A percentile compares a stretch with the other conserved stretches of the same genome.
phyloP scores from a whole-genome alignment of 2,888 invertebrate genomes.

The Tricholauxania praeusta region DNA sequence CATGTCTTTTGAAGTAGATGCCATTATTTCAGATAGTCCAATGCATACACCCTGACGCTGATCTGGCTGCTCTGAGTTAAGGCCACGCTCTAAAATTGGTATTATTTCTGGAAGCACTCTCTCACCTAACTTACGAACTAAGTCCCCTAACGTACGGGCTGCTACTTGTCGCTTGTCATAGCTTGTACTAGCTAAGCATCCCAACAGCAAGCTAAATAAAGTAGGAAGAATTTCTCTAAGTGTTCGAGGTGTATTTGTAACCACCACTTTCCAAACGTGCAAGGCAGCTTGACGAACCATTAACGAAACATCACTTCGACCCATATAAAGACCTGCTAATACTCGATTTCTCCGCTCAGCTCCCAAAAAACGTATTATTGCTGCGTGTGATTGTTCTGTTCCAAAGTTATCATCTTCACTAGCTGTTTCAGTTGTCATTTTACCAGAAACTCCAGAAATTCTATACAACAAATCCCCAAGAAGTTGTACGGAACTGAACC shows the following conservation, averaged over 20 bases:
- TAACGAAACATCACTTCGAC: conserved; percentile 94
- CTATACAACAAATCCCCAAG: conserved; percentile 95
- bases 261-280: conserved; percentile 99
- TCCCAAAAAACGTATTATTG: conserved; percentile 90
- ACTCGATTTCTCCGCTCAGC: conserved; percentile 92
- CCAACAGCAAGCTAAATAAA: conserved; percentile 89
- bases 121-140: conserved; percentile 97
- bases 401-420: conserved; percentile 99
- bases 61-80: conserved; percentile 91
- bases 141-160: conserved; percentile 94
- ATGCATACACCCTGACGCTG: conserved; percentile 99
- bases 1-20: conserved; percentile 94
- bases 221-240: conserved; percentile 95
- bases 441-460: conserved; percentile 97
- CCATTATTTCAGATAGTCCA: conserved; percentile 97
- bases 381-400: conserved; percentile 93
- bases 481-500: conserved; percentile 93
- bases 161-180: conserved; percentile 97
- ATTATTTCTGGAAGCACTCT: conserved; percentile 97
- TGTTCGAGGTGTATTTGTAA: conserved; percentile 97
- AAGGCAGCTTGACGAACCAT: conserved; percentile 97
- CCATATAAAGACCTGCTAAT: conserved; percentile 95
- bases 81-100: conserved; percentile 93
- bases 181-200: conserved; percentile 95
- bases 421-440: conserved; percentile 98